These are phyloP conservation scores for Phrynocephalus forsythii DNA, from an alignment of 2,797 vertebrate genomes.

Conservation along the genomic window DNA sequence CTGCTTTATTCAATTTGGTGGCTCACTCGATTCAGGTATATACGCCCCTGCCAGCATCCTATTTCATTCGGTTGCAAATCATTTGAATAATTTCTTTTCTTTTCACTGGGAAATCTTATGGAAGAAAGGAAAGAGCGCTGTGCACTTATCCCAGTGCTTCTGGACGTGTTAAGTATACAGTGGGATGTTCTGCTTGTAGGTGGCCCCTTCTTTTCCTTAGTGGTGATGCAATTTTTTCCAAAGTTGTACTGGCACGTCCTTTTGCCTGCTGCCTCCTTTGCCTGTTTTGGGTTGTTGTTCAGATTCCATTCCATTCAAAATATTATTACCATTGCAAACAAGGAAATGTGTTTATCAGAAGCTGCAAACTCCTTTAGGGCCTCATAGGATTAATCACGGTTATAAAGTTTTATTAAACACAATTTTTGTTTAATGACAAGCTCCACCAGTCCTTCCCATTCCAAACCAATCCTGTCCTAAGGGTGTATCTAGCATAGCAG, in stretches of 20 bases:
- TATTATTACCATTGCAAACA: conserved; percentile 89
- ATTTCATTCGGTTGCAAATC: background rate
- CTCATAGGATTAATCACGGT: conserved; percentile 91
- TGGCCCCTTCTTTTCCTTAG: conserved; percentile 65
- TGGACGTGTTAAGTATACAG: conserved; percentile 26
- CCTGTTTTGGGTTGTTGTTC: conserved; percentile 75
- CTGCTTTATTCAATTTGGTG: background rate
- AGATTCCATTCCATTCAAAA: conserved; percentile 83
- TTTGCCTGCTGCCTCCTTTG: conserved; percentile 49
- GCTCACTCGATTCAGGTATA: no score
- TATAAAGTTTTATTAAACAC: conserved; percentile 93
- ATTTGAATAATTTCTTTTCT: conserved; percentile 59
- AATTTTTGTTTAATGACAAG: conserved; percentile 92
- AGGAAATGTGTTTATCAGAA: conserved; percentile 89
- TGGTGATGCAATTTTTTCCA: conserved; percentile 72
- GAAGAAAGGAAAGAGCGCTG: conserved; percentile 59
- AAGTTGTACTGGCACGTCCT: conserved; percentile 78
- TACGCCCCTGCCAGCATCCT: background rate
- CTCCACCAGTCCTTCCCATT: conserved; percentile 87
- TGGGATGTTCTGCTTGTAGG: conserved; percentile 69
- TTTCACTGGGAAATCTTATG: conserved; percentile 68
- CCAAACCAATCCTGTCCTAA: conserved; percentile 87
- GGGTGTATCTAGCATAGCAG: conserved; percentile 86
- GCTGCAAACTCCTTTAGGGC: conserved; percentile 87
- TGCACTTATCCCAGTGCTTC: background rate